Evolutionary conservation across 2,888 invertebrate genomes (phyloP), one percentile per base, ranked within the genome.

Genomic region (Cryptophagus acutangulus): DNA sequence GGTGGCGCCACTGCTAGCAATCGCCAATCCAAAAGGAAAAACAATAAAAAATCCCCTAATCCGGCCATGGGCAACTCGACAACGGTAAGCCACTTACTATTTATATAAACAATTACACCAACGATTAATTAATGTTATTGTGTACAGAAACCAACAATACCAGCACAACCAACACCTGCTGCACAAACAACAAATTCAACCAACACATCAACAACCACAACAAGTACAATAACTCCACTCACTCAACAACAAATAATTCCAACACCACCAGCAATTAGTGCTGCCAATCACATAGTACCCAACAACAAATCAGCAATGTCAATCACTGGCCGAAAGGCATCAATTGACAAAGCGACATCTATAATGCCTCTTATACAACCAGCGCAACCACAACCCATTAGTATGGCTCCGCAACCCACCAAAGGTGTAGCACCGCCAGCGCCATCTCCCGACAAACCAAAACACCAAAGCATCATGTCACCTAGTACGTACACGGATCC

Each of bases 401-500:
- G n/a, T n/a, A n/a, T n/a, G n/a, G n/a, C n/a, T n/a, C n/a, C n/a
- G n/a, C 50, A 76, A 71, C 58, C 73, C 12, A 55, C 61, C 17
- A 62, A 63, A 54, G 49, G 57, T 16, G 58, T 55, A 35, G 57
- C 54, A 30, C 53, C 47, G 43, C 63, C 57, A 26, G 59, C 61
- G 10, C 62, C 66, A 14, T 63, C 63, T 15, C 64, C 63, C 26
- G 65, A 65, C 45, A 66, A 66, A 54, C 63, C 64, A 3, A 66
- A n/a, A n/a, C n/a, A n/a, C n/a, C n/a, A n/a, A n/a, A n/a, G 67
- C 39, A 58, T 67, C 16, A 36, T 49, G 12, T 43, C 46, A 31
- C 58, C 64, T 39, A 54, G 43, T 48, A 53, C 59, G 28, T 76
- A 72, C 61, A 78, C 81, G 41, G 83, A 84, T 66, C 82, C 83